A percentile compares a stretch with the other conserved stretches of the same genome.
These are phyloP conservation scores for Trichoplusia ni DNA, from an alignment of 1,140 invertebrate species.

Conservation along the genomic window DNA sequence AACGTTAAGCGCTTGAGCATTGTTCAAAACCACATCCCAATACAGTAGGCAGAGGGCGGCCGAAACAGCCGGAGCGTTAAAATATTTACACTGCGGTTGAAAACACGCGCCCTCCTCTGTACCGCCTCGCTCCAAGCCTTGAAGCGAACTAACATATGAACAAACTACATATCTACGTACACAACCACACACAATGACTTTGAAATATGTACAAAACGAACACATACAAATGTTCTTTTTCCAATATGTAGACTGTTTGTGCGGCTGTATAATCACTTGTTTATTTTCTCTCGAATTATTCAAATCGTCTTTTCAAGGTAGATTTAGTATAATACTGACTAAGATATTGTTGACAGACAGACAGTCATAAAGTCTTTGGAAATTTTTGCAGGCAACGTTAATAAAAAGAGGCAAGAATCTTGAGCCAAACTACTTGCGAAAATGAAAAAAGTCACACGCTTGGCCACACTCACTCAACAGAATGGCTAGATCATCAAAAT, in stretches of 20 bases:
- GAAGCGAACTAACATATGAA: conserved; percentile 3
- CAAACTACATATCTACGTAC: conserved; percentile 21
- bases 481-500: background rate
- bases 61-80: conserved; percentile 53
- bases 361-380: too few relatives aligned
- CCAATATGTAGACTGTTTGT: conserved; percentile 4
- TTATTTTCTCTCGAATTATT: too few relatives aligned
- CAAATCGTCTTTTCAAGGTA: too few relatives aligned
- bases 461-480: background rate
- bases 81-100: conserved; percentile 66
- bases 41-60: conserved; percentile 30
- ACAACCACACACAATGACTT: conserved; percentile 9
- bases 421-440: too few relatives aligned
- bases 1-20: conserved; percentile 22
- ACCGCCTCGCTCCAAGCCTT: conserved; percentile 21
- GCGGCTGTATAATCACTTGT: too few relatives aligned
- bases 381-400: too few relatives aligned
- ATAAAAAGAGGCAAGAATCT: too few relatives aligned
- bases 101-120: conserved; percentile 48
- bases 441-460: background rate
- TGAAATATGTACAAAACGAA: conserved; percentile 24
- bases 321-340: too few relatives aligned
- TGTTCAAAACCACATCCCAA: conserved; percentile 33
- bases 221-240: background rate
- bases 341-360: too few relatives aligned